Evolutionary conservation across 23 tunicate species (phyloP), one percentile per base, ranked within the genome.

Genomic region (Trididemnum miniatum): DNA sequence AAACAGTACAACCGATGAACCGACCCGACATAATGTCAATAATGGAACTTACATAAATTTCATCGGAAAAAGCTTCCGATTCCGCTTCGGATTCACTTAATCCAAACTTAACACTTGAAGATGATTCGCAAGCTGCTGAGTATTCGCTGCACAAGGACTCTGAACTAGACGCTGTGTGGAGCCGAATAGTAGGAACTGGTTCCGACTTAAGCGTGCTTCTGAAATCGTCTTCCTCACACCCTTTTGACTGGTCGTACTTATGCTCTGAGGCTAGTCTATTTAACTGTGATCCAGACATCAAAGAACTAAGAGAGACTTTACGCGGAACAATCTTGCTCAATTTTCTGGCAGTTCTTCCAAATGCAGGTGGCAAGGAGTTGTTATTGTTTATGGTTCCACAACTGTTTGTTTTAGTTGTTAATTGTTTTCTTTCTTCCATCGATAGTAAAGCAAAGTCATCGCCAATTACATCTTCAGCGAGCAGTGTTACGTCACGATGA

Each of bases 381-480:
- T 31, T 30, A 12, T 5, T 30, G n/a, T 67, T 33, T n/a, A 67
- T 67, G 12, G 37, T 9, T 5, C 75, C 25, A 33, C 38, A 67
- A 32, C 75, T 67, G 38, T 67, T 31, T 38, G 75, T 33, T 32
- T 24, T 31, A 15, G 5, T 4, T 20, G 67, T 62, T n/a, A 25
- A n/a, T 44, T 15, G 54, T 62, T 62, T n/a, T 20, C 67, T 20
- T 4, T 62, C 29, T 5, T 12, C 79, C 2, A 9, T 5, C 12
- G 30, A 9, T n/a, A 51, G 25, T 31, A 38, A 54, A 20, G 18
- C 35, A 2, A 38, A 27, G 29, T 67, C 85, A 66, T 35, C 25
- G 44, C 33, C 71, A 57, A 83, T 54, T 1, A 72, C 87, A 35
- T 83, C 87, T 7, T 83, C 87, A n/a, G 35, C 80, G 9, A 83